phyloP scores from a whole-genome alignment of 2,888 invertebrate genomes.

The Acleris holmiana region DNA sequence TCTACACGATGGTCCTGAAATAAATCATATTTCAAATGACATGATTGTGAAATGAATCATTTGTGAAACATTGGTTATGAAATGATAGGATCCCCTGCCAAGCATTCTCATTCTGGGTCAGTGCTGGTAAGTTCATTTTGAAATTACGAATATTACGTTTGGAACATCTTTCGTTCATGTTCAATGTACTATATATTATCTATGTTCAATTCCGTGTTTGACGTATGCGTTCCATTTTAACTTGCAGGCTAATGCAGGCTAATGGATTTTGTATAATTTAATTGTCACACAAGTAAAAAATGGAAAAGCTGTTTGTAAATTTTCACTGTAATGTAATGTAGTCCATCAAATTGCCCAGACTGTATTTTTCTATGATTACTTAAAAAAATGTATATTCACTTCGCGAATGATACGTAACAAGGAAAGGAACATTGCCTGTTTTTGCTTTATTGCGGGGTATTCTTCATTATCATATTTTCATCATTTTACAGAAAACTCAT shows the following conservation, averaged over 20 bases:
- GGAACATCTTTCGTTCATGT: conserved; percentile 4
- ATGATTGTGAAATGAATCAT: no score
- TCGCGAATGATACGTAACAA: background rate
- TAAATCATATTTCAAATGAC: no score
- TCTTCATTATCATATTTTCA: conserved; percentile 15
- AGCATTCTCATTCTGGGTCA: no score
- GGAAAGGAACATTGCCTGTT: conserved; percentile 7
- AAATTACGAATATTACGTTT: background rate
- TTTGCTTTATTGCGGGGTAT: background rate
- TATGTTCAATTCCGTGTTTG: no score
- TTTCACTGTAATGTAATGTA: no score
- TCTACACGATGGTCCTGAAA: no score
- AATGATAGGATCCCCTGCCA: no score
- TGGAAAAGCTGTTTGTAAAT: no score
- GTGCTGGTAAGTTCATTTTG: background rate
- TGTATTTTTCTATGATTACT: background rate
- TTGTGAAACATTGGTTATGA: no score
- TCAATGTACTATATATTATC: no score
- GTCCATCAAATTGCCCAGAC: background rate
- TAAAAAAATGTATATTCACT: background rate
- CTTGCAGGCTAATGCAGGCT: background rate
- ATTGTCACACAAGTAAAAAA: no score
- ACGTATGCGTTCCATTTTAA: background rate
- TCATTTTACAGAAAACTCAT: conserved; percentile 5
- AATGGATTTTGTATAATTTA: no score